Evolutionary conservation across 2,888 invertebrate species (phyloP).

Genomic region (Cordylochernes scorpioides): DNA sequence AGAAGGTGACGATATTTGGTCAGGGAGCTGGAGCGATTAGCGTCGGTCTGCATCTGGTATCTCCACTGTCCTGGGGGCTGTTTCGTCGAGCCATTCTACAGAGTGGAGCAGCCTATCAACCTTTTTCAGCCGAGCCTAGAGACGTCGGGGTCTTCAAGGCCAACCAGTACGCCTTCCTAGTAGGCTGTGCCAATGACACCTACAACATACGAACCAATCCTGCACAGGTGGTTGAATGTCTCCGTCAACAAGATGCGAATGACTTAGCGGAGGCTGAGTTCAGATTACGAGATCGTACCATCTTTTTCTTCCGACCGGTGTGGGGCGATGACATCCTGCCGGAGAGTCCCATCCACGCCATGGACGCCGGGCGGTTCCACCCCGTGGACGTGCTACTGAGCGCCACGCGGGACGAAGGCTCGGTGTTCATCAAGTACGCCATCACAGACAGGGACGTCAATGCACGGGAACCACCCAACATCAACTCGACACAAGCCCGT

Average conservation of each 20-base stretch:
- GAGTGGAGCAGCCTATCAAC: slow-evolving; percentile 15
- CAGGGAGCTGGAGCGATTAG: slow-evolving; percentile 17
- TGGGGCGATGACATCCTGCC: slow-evolving; percentile 7
- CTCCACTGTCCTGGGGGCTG: slow-evolving; percentile 10
- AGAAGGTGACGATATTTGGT: slow-evolving; percentile 18
- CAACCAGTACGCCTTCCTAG: background rate
- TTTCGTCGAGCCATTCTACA: slow-evolving; percentile 16
- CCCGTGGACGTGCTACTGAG: slow-evolving; percentile 7
- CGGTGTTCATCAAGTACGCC: slow-evolving; percentile 5
- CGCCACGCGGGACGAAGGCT: slow-evolving; percentile 5
- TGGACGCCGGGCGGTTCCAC: slow-evolving; percentile 3
- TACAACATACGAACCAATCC: background rate
- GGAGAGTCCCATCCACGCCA: slow-evolving; percentile 2
- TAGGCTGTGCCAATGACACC: background rate
- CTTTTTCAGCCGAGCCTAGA: background rate
- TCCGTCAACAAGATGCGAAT: slow-evolving; percentile 8
- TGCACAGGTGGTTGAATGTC: slow-evolving; percentile 6
- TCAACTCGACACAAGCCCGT: too few relatives aligned
- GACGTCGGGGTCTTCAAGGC: slow-evolving; percentile 1
- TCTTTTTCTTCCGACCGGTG: slow-evolving; percentile 13
- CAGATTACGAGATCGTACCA: slow-evolving; percentile 13
- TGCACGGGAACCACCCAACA: slow-evolving; percentile 1
- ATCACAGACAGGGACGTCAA: slow-evolving; percentile 3
- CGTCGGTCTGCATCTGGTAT: slow-evolving; percentile 12
- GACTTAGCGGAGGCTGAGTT: slow-evolving; percentile 13